These are phyloP conservation scores for Drosophila kuntzei DNA, from an alignment of 2,888 invertebrate genomes.

Conservation along the genomic window DNA sequence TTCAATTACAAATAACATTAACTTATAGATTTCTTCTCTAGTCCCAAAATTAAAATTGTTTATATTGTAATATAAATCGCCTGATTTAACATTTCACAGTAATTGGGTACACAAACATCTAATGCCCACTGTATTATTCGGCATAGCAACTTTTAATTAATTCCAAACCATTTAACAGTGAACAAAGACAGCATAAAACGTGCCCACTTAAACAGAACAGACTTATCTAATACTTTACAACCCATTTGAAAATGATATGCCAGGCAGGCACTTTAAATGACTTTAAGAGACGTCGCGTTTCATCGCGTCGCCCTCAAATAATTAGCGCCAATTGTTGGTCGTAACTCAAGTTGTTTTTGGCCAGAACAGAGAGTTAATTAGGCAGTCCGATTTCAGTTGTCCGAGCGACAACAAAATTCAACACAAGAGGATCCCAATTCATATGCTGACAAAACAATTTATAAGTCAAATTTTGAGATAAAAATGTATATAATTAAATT, in stretches of 20 bases:
- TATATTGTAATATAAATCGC: not conserved
- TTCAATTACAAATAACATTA: not conserved
- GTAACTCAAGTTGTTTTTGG: conserved; percentile 43
- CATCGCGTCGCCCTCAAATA: conserved; percentile 35
- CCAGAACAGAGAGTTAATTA: conserved; percentile 63
- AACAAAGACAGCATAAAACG: conserved; percentile 54
- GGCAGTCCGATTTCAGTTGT: conserved; percentile 39
- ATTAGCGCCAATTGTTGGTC: conserved; percentile 62
- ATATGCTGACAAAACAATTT: not conserved
- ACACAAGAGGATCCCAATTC: not conserved
- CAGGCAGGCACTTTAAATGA: conserved; percentile 27
- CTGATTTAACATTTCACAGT: conserved; percentile 2
- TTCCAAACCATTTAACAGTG: conserved; percentile 77
- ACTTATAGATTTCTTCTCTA: not conserved
- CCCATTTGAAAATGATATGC: conserved; percentile 55
- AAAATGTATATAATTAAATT: too few species aligned
- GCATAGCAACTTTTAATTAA: conserved; percentile 72
- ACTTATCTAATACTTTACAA: conserved; percentile 73
- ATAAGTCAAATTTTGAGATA: too few species aligned
- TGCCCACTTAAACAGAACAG: conserved; percentile 32
- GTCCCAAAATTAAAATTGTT: conserved; percentile 3
- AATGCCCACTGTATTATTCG: conserved; percentile 46
- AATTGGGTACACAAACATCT: conserved; percentile 26
- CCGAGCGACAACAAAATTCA: conserved; percentile 4
- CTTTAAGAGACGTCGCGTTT: conserved; percentile 32